Percentiles rank a stretch among this genome's conserved stretches.
Conservation (phyloP, 2,888 invertebrate species). For the Sisyra nigra region DNA sequence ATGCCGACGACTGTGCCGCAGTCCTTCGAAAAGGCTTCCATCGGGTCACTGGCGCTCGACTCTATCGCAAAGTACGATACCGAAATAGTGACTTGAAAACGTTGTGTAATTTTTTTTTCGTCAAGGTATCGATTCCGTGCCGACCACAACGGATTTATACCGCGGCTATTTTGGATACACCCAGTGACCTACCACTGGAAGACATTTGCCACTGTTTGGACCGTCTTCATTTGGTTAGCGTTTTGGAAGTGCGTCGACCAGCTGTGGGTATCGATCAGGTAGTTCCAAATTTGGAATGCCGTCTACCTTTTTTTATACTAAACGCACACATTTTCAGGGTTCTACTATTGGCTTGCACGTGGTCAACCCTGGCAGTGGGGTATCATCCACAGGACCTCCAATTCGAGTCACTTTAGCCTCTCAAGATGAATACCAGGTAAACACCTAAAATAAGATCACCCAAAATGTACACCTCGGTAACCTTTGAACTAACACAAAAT, state of each 20-base stretch:
- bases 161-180: conserved; percentile 66
- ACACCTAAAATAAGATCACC: no score
- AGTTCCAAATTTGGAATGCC: neutral
- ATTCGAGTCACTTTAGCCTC: conserved; percentile 59
- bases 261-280: conserved; percentile 9
- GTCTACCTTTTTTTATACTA: neutral
- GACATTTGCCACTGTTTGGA: conserved; percentile 60
- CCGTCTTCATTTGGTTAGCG: conserved; percentile 14
- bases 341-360: conserved; percentile 5
- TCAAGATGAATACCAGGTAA: conserved; percentile 43
- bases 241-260: conserved; percentile 21
- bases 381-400: conserved; percentile 35
- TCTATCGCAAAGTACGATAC: conserved; percentile 63
- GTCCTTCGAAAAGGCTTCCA: conserved; percentile 79
- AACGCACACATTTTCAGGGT: neutral
- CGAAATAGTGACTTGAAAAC: neutral
- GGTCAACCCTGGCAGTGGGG: conserved; percentile 10
- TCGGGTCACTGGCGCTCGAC: conserved; percentile 63
- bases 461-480: no score
- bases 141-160: conserved; percentile 79
- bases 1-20: conserved; percentile 72
- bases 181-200: conserved; percentile 70
- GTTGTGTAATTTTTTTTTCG: neutral
- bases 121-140: conserved; percentile 64
- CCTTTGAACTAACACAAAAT: no score